These are phyloP conservation scores for Vicugna pacos DNA, from an alignment of 2,113 vertebrate species.

Conservation along the genomic window DNA sequence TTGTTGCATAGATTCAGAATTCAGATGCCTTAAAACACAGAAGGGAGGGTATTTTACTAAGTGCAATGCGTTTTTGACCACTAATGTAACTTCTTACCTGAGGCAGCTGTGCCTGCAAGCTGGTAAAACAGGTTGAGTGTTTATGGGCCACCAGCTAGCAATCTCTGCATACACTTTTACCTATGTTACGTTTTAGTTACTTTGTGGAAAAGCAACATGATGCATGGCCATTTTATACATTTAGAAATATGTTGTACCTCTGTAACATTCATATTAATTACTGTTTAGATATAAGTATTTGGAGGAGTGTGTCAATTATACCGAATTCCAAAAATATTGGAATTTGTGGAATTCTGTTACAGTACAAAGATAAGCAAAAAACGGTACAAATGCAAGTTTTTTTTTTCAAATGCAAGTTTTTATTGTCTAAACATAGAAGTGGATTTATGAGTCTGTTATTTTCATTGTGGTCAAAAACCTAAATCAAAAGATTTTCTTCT, in stretches of 20 bases:
- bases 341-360: slow-evolving; percentile 57
- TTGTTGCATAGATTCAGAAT: slow-evolving; percentile 1
- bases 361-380: slow-evolving; percentile 58
- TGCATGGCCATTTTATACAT: not conserved
- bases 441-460: slow-evolving; percentile 51
- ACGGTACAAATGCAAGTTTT: not conserved
- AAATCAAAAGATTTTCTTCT: not conserved
- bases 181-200: not conserved
- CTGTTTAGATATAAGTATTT: slow-evolving; percentile 52
- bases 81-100: not conserved
- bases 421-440: not conserved
- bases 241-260: slow-evolving; percentile 8
- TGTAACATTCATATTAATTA: slow-evolving; percentile 50
- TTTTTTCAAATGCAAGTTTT: not conserved
- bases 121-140: not conserved
- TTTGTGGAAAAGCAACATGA: not conserved
- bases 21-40: slow-evolving; percentile 25
- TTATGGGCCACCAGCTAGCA: not conserved
- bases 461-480: slow-evolving; percentile 33
- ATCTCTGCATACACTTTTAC: not conserved
- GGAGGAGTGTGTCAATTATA: not conserved
- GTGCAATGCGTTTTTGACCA: not conserved
- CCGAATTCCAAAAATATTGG: slow-evolving; percentile 33
- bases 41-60: slow-evolving; percentile 10
- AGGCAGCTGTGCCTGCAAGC: not conserved